Evolutionary conservation across 2,888 invertebrate genomes (phyloP), one percentile per base, ranked within the genome.

Genomic region (Linnaemya tessellans): DNA sequence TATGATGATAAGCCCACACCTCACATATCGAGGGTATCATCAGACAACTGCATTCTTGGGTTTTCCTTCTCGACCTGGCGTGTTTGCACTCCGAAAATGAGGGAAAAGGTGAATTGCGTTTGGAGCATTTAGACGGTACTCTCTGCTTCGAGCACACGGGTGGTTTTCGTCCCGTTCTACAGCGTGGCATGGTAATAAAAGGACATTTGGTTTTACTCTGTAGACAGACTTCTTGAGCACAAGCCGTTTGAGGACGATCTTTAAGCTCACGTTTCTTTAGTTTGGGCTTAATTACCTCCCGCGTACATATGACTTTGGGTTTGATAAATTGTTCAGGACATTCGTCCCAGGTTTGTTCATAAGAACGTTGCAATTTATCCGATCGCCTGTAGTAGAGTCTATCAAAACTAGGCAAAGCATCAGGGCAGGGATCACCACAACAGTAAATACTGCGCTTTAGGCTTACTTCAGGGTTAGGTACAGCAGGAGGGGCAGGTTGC

Each of bases 331-430:
- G 58, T 0, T 89, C 88, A 0, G 92, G 91, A 49, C 92, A 92
- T 25, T 89, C 87, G 3, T 89, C 88, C 92, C 92, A 92, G 1
- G 92, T 92, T 64, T 90, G 92, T 86, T 89, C 89, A 75, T 91
- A 92, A 20, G 83, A 83, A 1, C 90, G 89, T 11, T 88, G 88
- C 0, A 87, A 87, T 78, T 90, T 91, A 65, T 92, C 91, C 0
- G 90, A 89, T n/a, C 89, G 89, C 0, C 89, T 87, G n/a, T 91
- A 92, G 68, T 90, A 92, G 9, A 92, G 88, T 7, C 88, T 88
- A 74, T 92, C 92, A 58, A 92, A 92, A 0, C 89, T 88, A 0
- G 89, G 77, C n/a, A 80, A 3, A 8, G 86, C 79, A 65, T 88
- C 86, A 8, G 84, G 79, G 7, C 88, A 88, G 15, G 85, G 83